phyloP scores from a whole-genome alignment of 2,888 invertebrate genomes.

The Drosophila histrio region DNA sequence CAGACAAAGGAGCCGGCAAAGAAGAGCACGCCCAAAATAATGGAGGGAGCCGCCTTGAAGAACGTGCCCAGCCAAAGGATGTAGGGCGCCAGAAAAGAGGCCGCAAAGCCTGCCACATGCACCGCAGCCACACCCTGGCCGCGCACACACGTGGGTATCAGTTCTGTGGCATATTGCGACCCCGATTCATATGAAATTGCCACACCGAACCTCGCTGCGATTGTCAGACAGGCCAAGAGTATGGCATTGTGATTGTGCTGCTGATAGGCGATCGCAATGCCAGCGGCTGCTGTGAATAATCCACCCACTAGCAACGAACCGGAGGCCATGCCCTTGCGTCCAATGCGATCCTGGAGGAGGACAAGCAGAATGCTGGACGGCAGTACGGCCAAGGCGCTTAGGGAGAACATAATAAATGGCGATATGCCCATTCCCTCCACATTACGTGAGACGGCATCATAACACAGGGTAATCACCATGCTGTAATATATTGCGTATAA shows the following conservation, averaged over 20 bases:
- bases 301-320: slow-evolving; percentile 86
- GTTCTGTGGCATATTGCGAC: slow-evolving; percentile 87
- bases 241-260: slow-evolving; percentile 83
- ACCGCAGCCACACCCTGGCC: slow-evolving; percentile 87
- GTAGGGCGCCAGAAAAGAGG: slow-evolving; percentile 86
- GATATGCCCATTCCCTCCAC: slow-evolving; percentile 86
- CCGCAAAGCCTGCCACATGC: slow-evolving; percentile 87
- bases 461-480: slow-evolving; percentile 87
- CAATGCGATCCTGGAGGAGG: slow-evolving; percentile 83
- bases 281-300: slow-evolving; percentile 85
- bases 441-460: slow-evolving; percentile 87
- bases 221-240: slow-evolving; percentile 84
- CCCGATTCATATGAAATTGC: slow-evolving; percentile 88
- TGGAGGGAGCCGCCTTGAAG: slow-evolving; percentile 85
- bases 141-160: slow-evolving; percentile 87
- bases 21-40: slow-evolving; percentile 85
- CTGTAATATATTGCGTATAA: slow-evolving; percentile 75
- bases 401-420: slow-evolving; percentile 86
- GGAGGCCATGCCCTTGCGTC: slow-evolving; percentile 86
- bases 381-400: slow-evolving; percentile 86
- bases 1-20: slow-evolving; percentile 86
- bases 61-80: slow-evolving; percentile 85
- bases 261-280: slow-evolving; percentile 85
- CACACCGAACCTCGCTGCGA: slow-evolving; percentile 86
- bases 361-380: slow-evolving; percentile 85